Base-by-base conservation (phyloP, 2,888 invertebrate genomes). In the Polydesmus complanatus region DNA sequence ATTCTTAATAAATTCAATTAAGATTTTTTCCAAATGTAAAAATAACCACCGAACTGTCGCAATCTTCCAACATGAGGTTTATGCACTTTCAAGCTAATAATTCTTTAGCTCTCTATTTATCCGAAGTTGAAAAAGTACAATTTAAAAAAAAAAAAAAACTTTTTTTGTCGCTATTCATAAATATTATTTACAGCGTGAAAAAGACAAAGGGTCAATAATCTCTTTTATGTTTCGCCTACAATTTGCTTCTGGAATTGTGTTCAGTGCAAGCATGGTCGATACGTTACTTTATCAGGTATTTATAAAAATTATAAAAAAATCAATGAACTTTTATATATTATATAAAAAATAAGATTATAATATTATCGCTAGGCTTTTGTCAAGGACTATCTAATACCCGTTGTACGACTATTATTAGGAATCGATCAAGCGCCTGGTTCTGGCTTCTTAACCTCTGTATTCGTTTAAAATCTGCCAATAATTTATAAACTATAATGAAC, bases 41-140 rank as follows among this genome's bases (percentile, higher is more conserved):
- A 76, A 95, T 96, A 71, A 95, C 96, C 72, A 97, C 96, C 50
- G 97, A 97, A 77, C 77, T 97, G 66, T 92, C 94, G 54, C 95
- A 96, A 75, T 93, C 95, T 56, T 93, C 94, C 64, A 97, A 97
- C 75, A 97, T 97, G 96, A 82, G 97, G 69, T 97, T 97, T 74
- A 96, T 97, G 92, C 95, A 96, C 79, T 97, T 97, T 77, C 81
- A 95, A 69, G 95, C 96, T 14, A 91, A 94, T 74, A 96, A 97
- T 78, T 88, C 90, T 72, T 97, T 96, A 74, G 94, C 95, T 5
- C 80, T 95, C 68, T 92, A 94, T 72, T 83, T 97, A 65, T 95
- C 95, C 68, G 95, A 95, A 81, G 91, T 96, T 86, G 97, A 97
- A 82, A 97, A 97, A 89, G 96, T 96, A 68, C 37, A n/a, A n/a